Percentiles rank a stretch among this genome's conserved stretches.
Evolutionary conservation across 2,888 invertebrate genomes (phyloP).

Genomic region (Drosophila mimetica): DNA sequence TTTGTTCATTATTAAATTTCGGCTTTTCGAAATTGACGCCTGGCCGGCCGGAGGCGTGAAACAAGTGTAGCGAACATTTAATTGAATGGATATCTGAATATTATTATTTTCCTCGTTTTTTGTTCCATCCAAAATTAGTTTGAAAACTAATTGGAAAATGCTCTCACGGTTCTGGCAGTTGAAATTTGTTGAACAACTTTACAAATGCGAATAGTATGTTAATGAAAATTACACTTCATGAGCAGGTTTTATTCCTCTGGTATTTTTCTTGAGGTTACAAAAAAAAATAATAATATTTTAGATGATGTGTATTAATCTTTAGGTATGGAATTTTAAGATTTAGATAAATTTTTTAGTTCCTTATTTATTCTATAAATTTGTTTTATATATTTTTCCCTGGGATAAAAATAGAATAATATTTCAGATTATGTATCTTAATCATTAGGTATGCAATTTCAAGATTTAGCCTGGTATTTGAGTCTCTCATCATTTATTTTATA

Average conservation of each 20-base stretch:
- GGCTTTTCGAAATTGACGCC: neutral
- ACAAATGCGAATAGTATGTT: conserved; percentile 7
- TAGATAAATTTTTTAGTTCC: too few species aligned
- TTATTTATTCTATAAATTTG: too few species aligned
- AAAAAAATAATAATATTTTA: neutral
- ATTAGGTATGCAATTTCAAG: too few species aligned
- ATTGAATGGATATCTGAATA: conserved; percentile 5
- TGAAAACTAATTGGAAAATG: conserved; percentile 19
- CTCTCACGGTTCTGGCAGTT: conserved; percentile 21
- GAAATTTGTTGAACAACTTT: conserved; percentile 18
- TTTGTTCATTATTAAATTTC: conserved; percentile 33
- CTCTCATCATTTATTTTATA: too few species aligned
- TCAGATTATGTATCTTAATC: too few species aligned
- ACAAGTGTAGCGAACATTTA: conserved; percentile 9
- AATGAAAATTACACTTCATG: neutral
- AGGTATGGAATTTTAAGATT: too few species aligned
- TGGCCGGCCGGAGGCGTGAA: neutral
- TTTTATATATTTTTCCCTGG: too few species aligned
- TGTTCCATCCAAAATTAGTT: conserved; percentile 29
- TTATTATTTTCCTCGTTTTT: conserved; percentile 8
- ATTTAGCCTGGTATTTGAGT: too few species aligned
- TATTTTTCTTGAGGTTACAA: neutral
- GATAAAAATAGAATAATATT: neutral
- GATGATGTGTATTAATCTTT: too few species aligned
- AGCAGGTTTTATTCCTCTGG: neutral